phyloP scores from a whole-genome alignment of 2,113 vertebrate genomes.

The Nycticryphes semicollaris region DNA sequence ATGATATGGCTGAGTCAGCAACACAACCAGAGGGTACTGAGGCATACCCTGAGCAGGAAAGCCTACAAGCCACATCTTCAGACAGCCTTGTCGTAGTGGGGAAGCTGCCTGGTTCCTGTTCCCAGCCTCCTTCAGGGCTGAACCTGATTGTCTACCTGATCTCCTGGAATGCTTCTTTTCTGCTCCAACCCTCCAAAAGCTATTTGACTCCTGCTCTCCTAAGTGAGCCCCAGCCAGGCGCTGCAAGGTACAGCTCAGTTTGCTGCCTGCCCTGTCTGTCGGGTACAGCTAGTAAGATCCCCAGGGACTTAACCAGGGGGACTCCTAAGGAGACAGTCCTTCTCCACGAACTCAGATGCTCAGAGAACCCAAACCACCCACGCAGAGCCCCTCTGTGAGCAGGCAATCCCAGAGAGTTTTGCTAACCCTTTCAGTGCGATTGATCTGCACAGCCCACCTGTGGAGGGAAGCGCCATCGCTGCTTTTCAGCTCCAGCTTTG shows the following conservation, averaged over 20 bases:
- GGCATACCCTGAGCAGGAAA: background rate
- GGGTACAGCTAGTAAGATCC: no score
- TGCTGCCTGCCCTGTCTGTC: background rate
- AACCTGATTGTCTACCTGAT: background rate
- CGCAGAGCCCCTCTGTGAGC: background rate
- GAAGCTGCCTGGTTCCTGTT: background rate
- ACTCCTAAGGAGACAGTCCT: background rate
- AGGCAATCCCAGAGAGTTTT: background rate
- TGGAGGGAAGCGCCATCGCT: background rate
- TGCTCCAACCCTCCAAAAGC: background rate
- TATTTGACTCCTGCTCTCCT: background rate
- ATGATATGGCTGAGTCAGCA: background rate
- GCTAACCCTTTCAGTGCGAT: accelerated
- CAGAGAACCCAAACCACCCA: background rate
- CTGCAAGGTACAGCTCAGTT: background rate
- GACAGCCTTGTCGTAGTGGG: accelerated
- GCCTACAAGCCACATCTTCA: background rate
- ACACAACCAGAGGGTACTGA: no score
- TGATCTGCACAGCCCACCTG: accelerated
- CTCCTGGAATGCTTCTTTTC: background rate
- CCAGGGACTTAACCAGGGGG: accelerated
- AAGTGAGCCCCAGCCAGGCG: background rate
- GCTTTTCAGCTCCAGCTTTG: background rate
- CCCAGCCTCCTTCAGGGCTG: background rate
- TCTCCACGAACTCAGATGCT: no score